These are phyloP conservation scores for Cossypha caffra DNA, from an alignment of 2,797 vertebrate genomes.

Conservation along the genomic window DNA sequence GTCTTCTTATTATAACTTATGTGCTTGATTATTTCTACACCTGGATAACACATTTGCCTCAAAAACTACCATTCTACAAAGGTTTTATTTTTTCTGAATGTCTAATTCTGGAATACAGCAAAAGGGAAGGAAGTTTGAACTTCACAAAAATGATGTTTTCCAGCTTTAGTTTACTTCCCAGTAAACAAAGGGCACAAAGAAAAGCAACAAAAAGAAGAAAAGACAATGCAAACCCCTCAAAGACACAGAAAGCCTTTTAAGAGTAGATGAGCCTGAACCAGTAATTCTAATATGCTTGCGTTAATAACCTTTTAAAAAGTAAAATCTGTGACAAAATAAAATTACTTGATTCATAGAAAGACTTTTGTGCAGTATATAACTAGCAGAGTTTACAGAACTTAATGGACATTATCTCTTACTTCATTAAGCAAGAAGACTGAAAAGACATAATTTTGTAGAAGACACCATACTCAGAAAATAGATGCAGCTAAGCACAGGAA, in stretches of 20 bases:
- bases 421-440: background rate
- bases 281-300: background rate
- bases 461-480: background rate
- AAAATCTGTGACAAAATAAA: background rate
- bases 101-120: background rate
- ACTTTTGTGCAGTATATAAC: accelerated
- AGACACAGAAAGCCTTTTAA: background rate
- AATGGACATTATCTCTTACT: background rate
- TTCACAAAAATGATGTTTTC: background rate
- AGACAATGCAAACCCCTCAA: background rate
- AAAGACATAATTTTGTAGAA: background rate
- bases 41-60: background rate
- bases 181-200: background rate
- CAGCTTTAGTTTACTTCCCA: background rate
- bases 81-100: background rate
- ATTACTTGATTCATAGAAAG: background rate
- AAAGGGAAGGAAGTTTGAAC: background rate
- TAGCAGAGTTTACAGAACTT: background rate
- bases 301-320: background rate
- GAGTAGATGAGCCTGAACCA: background rate
- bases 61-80: background rate
- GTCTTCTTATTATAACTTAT: background rate
- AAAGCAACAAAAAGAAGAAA: accelerated
- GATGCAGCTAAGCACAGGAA: background rate
- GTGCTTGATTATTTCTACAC: background rate